phyloP scores from a whole-genome alignment of 2,113 vertebrate species.

The Oceanodroma tethys region DNA sequence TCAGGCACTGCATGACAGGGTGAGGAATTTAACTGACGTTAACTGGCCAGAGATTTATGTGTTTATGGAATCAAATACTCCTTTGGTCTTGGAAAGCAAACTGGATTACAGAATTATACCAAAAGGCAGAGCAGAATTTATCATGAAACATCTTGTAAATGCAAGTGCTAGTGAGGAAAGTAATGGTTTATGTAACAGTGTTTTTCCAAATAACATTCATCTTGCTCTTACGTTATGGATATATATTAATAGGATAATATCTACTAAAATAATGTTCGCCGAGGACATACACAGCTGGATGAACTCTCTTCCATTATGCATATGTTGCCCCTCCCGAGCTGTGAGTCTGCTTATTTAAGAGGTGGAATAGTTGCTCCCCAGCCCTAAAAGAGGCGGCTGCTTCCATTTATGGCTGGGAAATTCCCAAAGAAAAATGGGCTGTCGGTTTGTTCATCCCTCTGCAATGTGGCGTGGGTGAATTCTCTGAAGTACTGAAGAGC shows the following conservation, averaged over 20 bases:
- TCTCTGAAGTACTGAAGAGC: background rate
- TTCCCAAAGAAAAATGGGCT: background rate
- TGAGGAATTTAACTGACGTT: background rate
- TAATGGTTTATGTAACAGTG: background rate
- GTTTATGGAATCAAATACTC: background rate
- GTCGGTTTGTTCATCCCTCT: background rate
- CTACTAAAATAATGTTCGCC: background rate
- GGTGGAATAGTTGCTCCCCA: background rate
- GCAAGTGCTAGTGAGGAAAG: background rate
- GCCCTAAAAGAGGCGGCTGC: background rate
- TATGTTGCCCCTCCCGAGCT: background rate
- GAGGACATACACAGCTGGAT: background rate
- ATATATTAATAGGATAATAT: background rate
- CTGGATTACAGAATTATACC: background rate
- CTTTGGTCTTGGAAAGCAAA: conserved; percentile 3
- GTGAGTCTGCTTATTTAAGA: background rate
- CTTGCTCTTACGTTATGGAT: background rate
- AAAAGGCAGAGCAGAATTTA: background rate
- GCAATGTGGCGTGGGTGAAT: background rate
- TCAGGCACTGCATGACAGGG: background rate
- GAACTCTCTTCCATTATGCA: background rate
- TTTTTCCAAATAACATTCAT: background rate
- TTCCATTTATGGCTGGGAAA: conserved; percentile 46
- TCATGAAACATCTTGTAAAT: background rate
- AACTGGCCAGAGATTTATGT: conserved; percentile 11